phyloP scores from a whole-genome alignment of 2,113 vertebrate genomes.

The Hippocampus zosterae region DNA sequence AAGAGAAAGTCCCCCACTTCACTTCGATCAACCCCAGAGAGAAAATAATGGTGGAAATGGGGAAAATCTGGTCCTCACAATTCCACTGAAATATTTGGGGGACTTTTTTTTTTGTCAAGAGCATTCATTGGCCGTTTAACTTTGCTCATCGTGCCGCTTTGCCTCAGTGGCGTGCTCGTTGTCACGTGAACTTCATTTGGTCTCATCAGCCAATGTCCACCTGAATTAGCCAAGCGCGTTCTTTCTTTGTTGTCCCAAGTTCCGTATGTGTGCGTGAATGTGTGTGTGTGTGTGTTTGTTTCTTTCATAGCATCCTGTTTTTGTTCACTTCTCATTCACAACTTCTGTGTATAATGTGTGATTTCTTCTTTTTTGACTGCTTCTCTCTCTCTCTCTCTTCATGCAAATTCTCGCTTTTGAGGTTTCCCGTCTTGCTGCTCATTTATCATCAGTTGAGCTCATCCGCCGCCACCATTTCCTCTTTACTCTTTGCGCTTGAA shows the following conservation, averaged over 20 bases:
- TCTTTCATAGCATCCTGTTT: neutral
- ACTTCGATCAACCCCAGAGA: neutral
- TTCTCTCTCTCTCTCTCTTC: neutral
- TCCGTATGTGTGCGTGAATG: too few species aligned
- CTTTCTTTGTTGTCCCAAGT: neutral
- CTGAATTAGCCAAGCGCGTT: neutral
- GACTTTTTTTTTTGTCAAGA: neutral
- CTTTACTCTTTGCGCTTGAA: neutral
- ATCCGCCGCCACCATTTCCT: neutral
- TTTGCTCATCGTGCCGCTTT: neutral
- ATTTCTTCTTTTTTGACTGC: neutral
- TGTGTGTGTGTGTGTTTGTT: neutral
- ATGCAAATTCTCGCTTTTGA: neutral
- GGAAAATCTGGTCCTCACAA: too few species aligned
- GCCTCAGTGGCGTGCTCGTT: neutral
- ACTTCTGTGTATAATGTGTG: neutral
- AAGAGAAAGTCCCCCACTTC: conserved; percentile 23
- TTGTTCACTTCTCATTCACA: neutral
- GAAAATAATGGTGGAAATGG: neutral
- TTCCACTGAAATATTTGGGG: too few species aligned
- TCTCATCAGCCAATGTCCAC: neutral
- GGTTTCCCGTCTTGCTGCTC: neutral
- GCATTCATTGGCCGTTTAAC: neutral
- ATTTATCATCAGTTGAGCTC: neutral
- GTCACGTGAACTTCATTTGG: neutral